A percentile compares a stretch with the other conserved stretches of the same genome.
Evolutionary conservation across 2,113 vertebrate genomes (phyloP).

Genomic region (Gracilinanus agilis): DNA sequence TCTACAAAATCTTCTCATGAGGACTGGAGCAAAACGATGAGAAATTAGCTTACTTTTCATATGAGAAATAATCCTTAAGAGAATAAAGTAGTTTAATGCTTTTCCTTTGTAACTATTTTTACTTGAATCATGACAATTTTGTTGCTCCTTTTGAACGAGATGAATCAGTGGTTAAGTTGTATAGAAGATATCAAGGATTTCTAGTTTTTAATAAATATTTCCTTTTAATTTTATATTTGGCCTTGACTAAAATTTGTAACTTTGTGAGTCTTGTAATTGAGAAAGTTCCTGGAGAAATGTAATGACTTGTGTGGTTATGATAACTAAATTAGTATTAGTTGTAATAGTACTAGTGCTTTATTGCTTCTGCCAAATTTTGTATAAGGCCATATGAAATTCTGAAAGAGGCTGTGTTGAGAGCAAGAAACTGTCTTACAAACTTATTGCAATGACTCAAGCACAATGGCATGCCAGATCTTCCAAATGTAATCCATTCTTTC

Average conservation of each 20-base stretch:
- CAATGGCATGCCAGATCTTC: not conserved
- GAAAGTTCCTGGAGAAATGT: not conserved
- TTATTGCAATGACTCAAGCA: too few relatives aligned
- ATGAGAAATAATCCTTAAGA: slow-evolving; percentile 46
- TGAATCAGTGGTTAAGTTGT: not conserved
- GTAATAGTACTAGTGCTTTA: not conserved
- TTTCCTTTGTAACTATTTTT: slow-evolving; percentile 63
- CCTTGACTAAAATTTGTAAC: not conserved
- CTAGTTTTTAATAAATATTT: slow-evolving; percentile 55
- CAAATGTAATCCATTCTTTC: not conserved
- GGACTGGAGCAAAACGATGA: not conserved
- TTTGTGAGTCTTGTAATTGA: slow-evolving; percentile 35
- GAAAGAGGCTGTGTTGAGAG: not conserved
- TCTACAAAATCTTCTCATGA: slow-evolving; percentile 58
- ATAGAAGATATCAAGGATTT: slow-evolving; percentile 21
- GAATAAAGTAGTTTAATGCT: slow-evolving; percentile 59
- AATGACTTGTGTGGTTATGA: slow-evolving; percentile 3
- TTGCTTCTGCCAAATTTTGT: not conserved
- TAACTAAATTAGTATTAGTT: slow-evolving; percentile 9
- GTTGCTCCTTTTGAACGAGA: slow-evolving; percentile 51
- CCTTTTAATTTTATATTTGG: slow-evolving; percentile 37
- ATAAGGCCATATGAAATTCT: not conserved
- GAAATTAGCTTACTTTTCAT: slow-evolving; percentile 51
- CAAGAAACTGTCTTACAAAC: too few relatives aligned
- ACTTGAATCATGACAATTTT: slow-evolving; percentile 42